These are phyloP conservation scores for Alloscopus bannaensis DNA, from an alignment of 2,888 invertebrate genomes.

Conservation along the genomic window DNA sequence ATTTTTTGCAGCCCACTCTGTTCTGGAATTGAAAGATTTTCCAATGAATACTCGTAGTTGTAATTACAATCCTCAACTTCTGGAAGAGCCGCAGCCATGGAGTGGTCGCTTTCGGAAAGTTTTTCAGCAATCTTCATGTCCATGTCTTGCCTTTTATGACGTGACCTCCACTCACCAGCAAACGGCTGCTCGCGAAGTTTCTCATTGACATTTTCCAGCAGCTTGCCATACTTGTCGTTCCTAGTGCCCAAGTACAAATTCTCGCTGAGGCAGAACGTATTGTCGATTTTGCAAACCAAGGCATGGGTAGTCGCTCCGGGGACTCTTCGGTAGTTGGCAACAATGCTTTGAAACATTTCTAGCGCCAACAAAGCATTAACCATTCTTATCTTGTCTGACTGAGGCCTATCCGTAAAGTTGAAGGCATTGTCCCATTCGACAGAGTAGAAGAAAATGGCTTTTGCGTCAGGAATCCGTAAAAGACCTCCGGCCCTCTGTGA, in stretches of 20 bases:
- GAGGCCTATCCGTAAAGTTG: not conserved
- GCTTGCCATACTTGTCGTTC: not conserved
- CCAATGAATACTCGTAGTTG: too few relatives aligned
- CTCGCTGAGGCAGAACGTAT: not conserved
- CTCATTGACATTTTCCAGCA: not conserved
- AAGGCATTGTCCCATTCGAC: not conserved
- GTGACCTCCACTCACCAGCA: not conserved
- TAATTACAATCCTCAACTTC: not conserved
- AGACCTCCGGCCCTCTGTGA: not conserved
- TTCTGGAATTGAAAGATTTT: too few relatives aligned
- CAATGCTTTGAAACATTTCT: not conserved
- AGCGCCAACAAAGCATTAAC: not conserved
- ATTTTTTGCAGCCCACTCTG: too few relatives aligned
- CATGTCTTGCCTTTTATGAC: not conserved
- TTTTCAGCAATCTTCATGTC: not conserved
- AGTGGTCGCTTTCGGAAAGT: not conserved
- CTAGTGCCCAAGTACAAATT: not conserved
- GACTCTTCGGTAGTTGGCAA: not conserved
- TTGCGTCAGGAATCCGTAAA: not conserved
- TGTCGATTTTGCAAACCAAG: slow-evolving; percentile 2
- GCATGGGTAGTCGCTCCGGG: not conserved
- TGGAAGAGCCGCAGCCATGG: not conserved
- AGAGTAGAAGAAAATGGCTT: not conserved
- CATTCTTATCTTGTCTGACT: not conserved
- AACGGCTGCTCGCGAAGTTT: not conserved